phyloP scores from a whole-genome alignment of 2,888 invertebrate genomes.

The Artemia sinica region DNA sequence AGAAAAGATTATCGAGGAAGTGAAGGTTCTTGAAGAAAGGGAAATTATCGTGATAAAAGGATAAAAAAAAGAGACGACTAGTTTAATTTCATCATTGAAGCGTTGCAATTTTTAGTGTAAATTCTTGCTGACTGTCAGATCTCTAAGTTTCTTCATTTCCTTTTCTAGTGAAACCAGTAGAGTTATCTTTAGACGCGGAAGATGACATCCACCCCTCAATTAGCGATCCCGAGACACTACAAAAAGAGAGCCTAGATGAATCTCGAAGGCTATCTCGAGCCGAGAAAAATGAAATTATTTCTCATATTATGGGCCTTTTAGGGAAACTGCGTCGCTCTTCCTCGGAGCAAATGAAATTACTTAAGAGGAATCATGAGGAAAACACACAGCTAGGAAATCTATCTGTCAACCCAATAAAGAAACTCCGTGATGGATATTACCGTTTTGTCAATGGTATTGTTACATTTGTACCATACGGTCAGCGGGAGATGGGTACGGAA shows the following conservation, averaged over 20 bases:
- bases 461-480: not conserved
- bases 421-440: slow-evolving; percentile 7
- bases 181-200: slow-evolving; percentile 11
- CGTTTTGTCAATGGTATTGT: slow-evolving; percentile 5
- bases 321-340: slow-evolving; percentile 5
- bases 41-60: too few species aligned
- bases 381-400: slow-evolving; percentile 10
- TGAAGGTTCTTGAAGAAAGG: too few species aligned
- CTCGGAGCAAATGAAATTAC: not conserved
- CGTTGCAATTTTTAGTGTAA: not conserved
- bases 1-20: too few species aligned
- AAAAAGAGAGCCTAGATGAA: slow-evolving; percentile 12
- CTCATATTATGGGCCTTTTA: slow-evolving; percentile 13
- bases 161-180: not conserved
- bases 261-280: slow-evolving; percentile 6
- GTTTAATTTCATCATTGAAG: too few species aligned
- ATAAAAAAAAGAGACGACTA: too few species aligned
- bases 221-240: not conserved
- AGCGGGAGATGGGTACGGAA: too few species aligned
- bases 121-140: not conserved
- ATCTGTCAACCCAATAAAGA: slow-evolving; percentile 9
- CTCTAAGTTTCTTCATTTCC: slow-evolving; percentile 8
- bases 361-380: not conserved
- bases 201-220: slow-evolving; percentile 10
- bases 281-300: slow-evolving; percentile 10